phyloP scores from a whole-genome alignment of 2,797 vertebrate genomes.

The Rhodeus uyekii region DNA sequence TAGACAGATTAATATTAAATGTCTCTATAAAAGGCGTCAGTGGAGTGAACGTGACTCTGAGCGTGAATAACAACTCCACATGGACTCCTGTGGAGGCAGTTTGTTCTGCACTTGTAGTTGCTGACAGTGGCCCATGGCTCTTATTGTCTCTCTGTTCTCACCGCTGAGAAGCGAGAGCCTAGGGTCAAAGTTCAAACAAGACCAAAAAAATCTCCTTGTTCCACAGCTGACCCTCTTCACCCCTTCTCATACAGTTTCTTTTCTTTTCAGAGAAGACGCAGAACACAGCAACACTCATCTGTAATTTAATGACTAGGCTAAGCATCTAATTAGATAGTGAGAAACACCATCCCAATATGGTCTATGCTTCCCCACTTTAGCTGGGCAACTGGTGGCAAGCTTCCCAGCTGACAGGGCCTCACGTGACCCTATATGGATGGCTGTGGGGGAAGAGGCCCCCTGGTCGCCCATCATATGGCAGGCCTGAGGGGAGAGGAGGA shows the following conservation, averaged over 20 bases:
- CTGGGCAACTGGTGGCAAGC: constrained; percentile 46
- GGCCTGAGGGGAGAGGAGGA: constrained; percentile 46
- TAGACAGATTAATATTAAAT: background rate
- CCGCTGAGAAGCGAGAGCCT: constrained; percentile 53
- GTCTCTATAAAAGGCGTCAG: background rate
- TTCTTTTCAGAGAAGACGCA: constrained; percentile 19
- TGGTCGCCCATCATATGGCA: constrained; percentile 59
- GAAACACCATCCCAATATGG: constrained; percentile 1
- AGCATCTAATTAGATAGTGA: constrained; percentile 57
- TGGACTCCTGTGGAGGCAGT: constrained; percentile 62
- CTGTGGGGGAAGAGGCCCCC: constrained; percentile 31
- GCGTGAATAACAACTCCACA: constrained; percentile 62
- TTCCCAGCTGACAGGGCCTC: constrained; percentile 61
- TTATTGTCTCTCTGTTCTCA: constrained; percentile 65
- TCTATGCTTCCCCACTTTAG: constrained; percentile 19
- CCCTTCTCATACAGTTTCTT: constrained; percentile 27
- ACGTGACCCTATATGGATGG: constrained; percentile 46
- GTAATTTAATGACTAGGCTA: constrained; percentile 53
- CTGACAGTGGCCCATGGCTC: constrained; percentile 60
- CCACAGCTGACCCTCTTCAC: constrained; percentile 66
- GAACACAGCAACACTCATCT: constrained; percentile 34
- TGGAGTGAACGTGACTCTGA: constrained; percentile 60
- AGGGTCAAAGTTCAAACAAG: constrained; percentile 64
- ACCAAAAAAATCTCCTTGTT: constrained; percentile 63
- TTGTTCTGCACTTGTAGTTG: constrained; percentile 67